Percentiles rank a stretch among this genome's conserved stretches.
Conservation (phyloP, 2,797 vertebrate species). For the Melanotaenia pygmaea region DNA sequence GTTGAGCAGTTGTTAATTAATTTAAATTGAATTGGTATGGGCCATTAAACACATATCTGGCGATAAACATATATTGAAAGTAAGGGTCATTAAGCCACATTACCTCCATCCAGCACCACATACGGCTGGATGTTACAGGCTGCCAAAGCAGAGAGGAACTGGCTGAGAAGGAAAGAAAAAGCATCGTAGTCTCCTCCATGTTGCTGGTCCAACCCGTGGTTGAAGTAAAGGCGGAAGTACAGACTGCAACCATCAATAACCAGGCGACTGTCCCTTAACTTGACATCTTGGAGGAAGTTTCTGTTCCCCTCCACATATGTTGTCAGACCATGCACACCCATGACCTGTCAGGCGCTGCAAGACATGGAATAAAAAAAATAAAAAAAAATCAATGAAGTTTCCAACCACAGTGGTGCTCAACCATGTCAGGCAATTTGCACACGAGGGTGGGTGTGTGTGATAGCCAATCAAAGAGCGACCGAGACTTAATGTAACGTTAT, state of each 20-base stretch:
- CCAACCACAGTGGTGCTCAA: neutral
- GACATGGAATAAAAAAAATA: neutral
- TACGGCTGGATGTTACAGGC: constrained; percentile 87
- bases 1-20: neutral
- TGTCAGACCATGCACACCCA: constrained; percentile 92
- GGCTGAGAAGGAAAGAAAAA: constrained; percentile 77
- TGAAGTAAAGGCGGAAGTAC: constrained; percentile 89
- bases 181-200: constrained; percentile 92
- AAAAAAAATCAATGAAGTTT: neutral
- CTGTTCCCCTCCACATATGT: constrained; percentile 87
- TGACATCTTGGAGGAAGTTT: constrained; percentile 85
- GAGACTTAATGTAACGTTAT: neutral
- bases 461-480: neutral
- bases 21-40: neutral
- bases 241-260: constrained; percentile 93
- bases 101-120: constrained; percentile 92
- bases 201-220: constrained; percentile 82
- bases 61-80: neutral
- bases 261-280: constrained; percentile 86
- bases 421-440: neutral
- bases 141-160: constrained; percentile 86
- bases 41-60: neutral
- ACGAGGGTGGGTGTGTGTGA: neutral
- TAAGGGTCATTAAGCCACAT: neutral
- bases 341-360: constrained; percentile 46